A percentile compares a stretch with the other conserved stretches of the same genome.
Evolutionary conservation across 2,113 vertebrate genomes (phyloP).

Genomic region (Catagonus wagneri): DNA sequence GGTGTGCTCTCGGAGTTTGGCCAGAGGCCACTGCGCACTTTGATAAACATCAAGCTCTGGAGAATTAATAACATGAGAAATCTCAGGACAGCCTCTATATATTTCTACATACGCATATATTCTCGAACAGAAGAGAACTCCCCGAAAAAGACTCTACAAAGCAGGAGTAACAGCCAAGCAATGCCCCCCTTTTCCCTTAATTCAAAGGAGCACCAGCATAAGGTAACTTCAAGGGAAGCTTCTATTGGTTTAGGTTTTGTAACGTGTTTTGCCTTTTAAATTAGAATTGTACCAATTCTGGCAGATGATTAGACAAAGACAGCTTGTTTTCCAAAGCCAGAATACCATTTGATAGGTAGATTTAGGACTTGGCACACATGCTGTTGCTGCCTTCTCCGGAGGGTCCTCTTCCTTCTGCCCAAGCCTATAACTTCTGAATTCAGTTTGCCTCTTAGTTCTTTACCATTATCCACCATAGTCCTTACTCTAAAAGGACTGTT

Average conservation of each 20-base stretch:
- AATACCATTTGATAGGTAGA: background rate
- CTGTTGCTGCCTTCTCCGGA: background rate
- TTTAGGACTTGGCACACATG: background rate
- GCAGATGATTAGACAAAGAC: background rate
- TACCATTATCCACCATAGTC: background rate
- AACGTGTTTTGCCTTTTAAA: background rate
- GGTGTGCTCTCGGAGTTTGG: constrained; percentile 28
- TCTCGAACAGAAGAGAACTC: background rate
- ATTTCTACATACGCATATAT: background rate
- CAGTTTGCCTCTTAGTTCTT: background rate
- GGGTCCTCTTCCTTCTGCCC: background rate
- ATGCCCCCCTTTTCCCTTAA: background rate
- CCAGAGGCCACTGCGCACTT: constrained; percentile 47
- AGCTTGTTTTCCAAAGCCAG: background rate
- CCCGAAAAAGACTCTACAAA: background rate
- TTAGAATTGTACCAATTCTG: background rate
- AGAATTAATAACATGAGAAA: background rate
- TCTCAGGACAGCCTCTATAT: background rate
- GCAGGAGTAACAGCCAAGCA: background rate
- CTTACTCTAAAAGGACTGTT: background rate
- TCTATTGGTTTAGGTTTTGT: background rate
- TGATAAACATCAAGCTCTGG: constrained; percentile 24
- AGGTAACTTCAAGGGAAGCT: background rate
- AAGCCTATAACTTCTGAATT: background rate
- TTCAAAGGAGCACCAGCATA: background rate